Evolutionary conservation across 2,797 vertebrate genomes (phyloP), one percentile per base, ranked within the genome.

Genomic region (Oophaga sylvatica): DNA sequence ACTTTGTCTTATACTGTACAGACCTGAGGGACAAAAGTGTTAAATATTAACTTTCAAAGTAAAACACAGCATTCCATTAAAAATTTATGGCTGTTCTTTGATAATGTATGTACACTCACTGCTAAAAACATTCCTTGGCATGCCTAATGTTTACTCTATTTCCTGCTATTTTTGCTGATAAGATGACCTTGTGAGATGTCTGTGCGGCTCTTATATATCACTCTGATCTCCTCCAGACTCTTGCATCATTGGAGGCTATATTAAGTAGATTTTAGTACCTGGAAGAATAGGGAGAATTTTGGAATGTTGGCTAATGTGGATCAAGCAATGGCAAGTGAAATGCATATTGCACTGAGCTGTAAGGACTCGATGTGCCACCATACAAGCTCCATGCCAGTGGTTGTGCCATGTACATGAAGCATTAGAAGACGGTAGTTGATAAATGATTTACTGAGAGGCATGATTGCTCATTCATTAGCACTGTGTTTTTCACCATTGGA

Each of bases 101-200:
- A 2, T 53, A 76, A 76, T 76, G 22, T 76, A 76, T 76, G 73
- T 48, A 20, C 13, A 5, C 45, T 76, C 73, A 76, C 45, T 16
- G 45, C 45, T 76, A 6, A n/a, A 53, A n/a, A 76, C 73, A 76
- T 76, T 76, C 73, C 41, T 53, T 76, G 73, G 45, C 45, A 53
- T 3, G 53, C 73, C 48, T 7, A 22, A 22, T 56, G 19, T 26
- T 45, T 56, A 56, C 31, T 70, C 1, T 70, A 53, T 45, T 75
- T 75, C 41, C 12, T 48, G 15, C 17, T 22, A 16, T 48, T 53
- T 76, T 53, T 56, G 41, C 1, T 76, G 73, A 22, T 48, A 11
- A 76, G 45, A 76, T 56, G n/a, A 76, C 45, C 73, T 76, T 76
- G 73, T 56, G 10, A 65, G 62, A 62, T 19, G 19, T 62, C 62